Evolutionary conservation across 2,113 vertebrate species (phyloP).

Genomic region (Neodon shergylaensis): DNA sequence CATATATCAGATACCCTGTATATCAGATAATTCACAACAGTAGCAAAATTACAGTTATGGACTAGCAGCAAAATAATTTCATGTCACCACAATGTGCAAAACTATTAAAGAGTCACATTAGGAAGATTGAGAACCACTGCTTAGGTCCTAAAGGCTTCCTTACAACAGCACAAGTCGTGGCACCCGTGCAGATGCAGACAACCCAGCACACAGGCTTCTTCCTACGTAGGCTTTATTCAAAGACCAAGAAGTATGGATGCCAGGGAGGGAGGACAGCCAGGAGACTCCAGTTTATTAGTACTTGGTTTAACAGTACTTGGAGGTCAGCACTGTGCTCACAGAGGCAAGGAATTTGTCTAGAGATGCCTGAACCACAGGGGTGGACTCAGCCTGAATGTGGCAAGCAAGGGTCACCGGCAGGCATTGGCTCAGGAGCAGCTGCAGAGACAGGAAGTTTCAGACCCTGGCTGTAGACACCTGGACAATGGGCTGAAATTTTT

Average conservation of each 20-base stretch:
- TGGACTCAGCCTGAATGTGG: slow-evolving; percentile 66
- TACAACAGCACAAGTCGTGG: not conserved
- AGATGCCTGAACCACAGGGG: slow-evolving; percentile 82
- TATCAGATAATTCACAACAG: no score
- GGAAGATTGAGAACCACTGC: no score
- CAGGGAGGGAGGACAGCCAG: not conserved
- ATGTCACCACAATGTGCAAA: no score
- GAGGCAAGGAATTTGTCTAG: slow-evolving; percentile 88
- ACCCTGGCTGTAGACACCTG: not conserved
- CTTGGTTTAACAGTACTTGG: slow-evolving; percentile 88
- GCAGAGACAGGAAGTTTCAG: not conserved
- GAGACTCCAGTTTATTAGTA: not conserved
- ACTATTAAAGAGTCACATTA: no score
- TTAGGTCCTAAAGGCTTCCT: no score
- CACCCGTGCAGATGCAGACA: not conserved
- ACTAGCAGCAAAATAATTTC: no score
- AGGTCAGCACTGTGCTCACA: slow-evolving; percentile 82
- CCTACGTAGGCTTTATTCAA: slow-evolving; percentile 73
- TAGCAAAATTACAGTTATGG: no score
- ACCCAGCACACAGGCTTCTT: not conserved
- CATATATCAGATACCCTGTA: no score
- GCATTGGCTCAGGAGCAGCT: slow-evolving; percentile 85
- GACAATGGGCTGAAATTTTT: no score
- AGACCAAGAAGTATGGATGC: not conserved
- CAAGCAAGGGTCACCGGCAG: slow-evolving; percentile 85